These are phyloP conservation scores for Leucophenga varia DNA, from an alignment of 1,140 invertebrate species.

Conservation along the genomic window DNA sequence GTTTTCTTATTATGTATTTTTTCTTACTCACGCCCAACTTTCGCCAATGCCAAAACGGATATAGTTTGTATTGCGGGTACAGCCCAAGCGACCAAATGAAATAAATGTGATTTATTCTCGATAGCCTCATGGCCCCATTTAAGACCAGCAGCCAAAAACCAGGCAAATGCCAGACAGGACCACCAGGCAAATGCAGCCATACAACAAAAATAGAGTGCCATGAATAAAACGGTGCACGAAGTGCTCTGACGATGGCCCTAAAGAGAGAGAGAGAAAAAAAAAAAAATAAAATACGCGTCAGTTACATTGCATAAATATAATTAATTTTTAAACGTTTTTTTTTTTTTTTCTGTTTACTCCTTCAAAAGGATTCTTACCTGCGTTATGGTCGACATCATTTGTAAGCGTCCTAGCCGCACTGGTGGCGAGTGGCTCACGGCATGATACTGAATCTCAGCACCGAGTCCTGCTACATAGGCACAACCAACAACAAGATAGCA, in stretches of 20 bases:
- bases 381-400: constrained; percentile 81
- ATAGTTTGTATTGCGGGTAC: constrained; percentile 88
- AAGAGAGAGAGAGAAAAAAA: too few species aligned
- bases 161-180: constrained; percentile 95
- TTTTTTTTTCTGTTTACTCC: too few species aligned
- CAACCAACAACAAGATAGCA: constrained; percentile 94
- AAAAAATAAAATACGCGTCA: too few species aligned
- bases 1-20: background rate
- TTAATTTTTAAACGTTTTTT: too few species aligned
- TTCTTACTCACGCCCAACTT: constrained; percentile 84
- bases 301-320: too few species aligned
- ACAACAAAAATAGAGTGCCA: constrained; percentile 97
- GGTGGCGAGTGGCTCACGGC: constrained; percentile 82
- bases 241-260: constrained; percentile 56
- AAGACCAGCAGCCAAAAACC: constrained; percentile 97
- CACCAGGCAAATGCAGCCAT: constrained; percentile 98
- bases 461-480: constrained; percentile 90
- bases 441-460: too few species aligned
- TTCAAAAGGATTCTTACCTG: constrained; percentile 83
- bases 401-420: constrained; percentile 63
- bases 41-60: constrained; percentile 89
- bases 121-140: constrained; percentile 99
- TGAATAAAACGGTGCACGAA: constrained; percentile 91
- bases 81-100: constrained; percentile 96
- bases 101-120: constrained; percentile 96